Evolutionary conservation across 1,140 invertebrate species (phyloP).

Genomic region (Lordiphosa clarofinis): DNA sequence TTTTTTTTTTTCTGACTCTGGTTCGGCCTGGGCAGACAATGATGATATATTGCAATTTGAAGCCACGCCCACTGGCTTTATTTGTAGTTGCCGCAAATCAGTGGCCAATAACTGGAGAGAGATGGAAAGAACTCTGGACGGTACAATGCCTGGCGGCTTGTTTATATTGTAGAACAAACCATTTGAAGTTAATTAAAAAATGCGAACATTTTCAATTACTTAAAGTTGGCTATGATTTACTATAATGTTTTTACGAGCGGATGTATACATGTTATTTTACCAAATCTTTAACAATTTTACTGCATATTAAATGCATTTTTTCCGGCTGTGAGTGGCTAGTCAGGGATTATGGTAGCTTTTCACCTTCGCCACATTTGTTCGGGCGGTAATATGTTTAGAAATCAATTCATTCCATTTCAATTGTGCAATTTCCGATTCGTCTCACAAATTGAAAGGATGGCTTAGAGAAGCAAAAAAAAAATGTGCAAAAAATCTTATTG

Average conservation of each 20-base stretch:
- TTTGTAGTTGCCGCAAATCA: constrained; percentile 68
- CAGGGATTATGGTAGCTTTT: constrained; percentile 12
- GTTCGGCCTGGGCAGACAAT: constrained; percentile 39
- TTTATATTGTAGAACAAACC: constrained; percentile 44
- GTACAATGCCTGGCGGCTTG: constrained; percentile 16
- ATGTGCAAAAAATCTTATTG: constrained; percentile 35
- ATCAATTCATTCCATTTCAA: constrained; percentile 72
- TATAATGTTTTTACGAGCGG: constrained; percentile 33
- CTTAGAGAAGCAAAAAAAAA: not conserved
- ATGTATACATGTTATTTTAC: constrained; percentile 63
- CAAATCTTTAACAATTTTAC: constrained; percentile 39
- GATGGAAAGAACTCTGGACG: constrained; percentile 12
- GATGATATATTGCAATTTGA: constrained; percentile 58
- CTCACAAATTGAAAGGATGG: constrained; percentile 2
- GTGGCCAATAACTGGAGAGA: constrained; percentile 54
- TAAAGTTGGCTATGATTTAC: constrained; percentile 13
- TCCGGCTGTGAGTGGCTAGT: constrained; percentile 3
- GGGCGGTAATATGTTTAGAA: constrained; percentile 57
- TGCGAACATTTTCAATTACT: constrained; percentile 8
- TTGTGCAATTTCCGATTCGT: constrained; percentile 67
- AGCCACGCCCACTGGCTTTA: constrained; percentile 54
- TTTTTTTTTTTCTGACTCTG: constrained; percentile 2
- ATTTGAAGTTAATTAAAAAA: constrained; percentile 71
- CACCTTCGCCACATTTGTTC: constrained; percentile 10
- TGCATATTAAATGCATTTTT: constrained; percentile 59